Evolutionary conservation across 2,113 vertebrate species (phyloP), one percentile per base, ranked within the genome.

Genomic region (Aphyosemion australe): DNA sequence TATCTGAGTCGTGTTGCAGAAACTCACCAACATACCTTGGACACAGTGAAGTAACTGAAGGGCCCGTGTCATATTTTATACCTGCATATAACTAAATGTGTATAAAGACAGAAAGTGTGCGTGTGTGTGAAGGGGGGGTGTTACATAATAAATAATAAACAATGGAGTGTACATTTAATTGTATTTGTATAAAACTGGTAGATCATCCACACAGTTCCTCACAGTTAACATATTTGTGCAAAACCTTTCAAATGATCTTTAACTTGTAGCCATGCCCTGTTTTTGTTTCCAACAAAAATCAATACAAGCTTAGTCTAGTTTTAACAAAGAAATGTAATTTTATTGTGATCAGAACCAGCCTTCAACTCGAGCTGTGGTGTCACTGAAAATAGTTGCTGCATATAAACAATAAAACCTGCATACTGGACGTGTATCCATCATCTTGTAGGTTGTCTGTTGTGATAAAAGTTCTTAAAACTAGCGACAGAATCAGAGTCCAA

Each of bases 21-120:
- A 94, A 87, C 86, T 98, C 84, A 90, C 56, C 85, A 98, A 75
- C 96, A 93, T 97, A 97, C 80, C 78, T 98, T 47, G 49, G 10
- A 9, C 50, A 0, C 42, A n/a, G 16, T 16, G 37, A 31, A 1
- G 18, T 32, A 32, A 48, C 39, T 50, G 20, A 37, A 48, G 18
- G n/a, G 41, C 16, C 63, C 32, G n/a, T n/a, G n/a, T n/a, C n/a
- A n/a, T n/a, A n/a, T n/a, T n/a, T 32, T 5, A 32, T 32, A 5
- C 7, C 32, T 32, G 32, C 32, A 32, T 32, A 32, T 32, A 32
- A 3, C 32, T 32, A 7, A 32, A 32, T 32, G 32, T 5, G 32
- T 5, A 7, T 32, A 32, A 32, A 32, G 32, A 32, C 7, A 32
- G 32, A 32, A 32, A 32, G 7, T 32, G 32, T 32, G 7, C 3